Evolutionary conservation across 2,113 vertebrate genomes (phyloP).

Genomic region (Raja brachyura): DNA sequence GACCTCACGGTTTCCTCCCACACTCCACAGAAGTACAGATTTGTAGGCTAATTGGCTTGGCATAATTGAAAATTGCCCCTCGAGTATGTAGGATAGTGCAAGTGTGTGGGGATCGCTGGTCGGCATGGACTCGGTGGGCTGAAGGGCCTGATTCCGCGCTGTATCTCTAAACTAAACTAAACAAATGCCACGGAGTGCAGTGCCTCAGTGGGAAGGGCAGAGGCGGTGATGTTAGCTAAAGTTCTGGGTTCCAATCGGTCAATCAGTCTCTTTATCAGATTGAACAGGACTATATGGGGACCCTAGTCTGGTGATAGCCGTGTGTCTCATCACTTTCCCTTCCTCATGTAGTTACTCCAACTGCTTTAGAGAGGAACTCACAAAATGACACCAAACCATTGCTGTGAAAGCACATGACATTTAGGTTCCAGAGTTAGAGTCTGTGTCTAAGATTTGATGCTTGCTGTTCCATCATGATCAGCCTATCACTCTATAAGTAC

Average conservation of each 20-base stretch:
- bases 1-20: no score
- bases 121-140: no score
- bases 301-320: background rate
- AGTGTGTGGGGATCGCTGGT: no score
- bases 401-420: background rate
- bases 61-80: no score
- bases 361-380: background rate
- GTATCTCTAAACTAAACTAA: no score
- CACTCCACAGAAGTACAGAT: no score
- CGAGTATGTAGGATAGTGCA: no score
- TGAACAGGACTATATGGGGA: background rate
- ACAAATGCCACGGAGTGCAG: no score
- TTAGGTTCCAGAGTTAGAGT: background rate
- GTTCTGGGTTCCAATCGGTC: background rate
- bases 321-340: background rate
- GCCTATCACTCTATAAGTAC: background rate
- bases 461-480: background rate
- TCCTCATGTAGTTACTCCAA: background rate
- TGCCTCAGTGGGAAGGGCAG: no score
- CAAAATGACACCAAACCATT: background rate
- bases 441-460: background rate
- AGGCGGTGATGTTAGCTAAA: background rate
- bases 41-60: no score
- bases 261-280: background rate
- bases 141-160: no score